Evolutionary conservation across 2,797 vertebrate genomes (phyloP), one percentile per base, ranked within the genome.

Genomic region (Hydrophis major): DNA sequence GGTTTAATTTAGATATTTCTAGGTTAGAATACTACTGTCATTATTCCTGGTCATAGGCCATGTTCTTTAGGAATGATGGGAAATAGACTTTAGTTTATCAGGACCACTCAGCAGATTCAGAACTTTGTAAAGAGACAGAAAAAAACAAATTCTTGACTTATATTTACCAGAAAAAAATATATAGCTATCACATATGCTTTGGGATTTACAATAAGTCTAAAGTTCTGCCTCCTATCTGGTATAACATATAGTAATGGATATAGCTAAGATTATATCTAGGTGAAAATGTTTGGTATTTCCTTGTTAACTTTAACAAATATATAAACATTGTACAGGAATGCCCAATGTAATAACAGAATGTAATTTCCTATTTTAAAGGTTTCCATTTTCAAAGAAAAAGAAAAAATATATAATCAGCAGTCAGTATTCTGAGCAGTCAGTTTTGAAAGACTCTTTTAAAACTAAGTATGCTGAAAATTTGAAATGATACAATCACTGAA

Each of bases 401-500:
- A 13, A 89, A 27, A 47, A 50, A 4, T 37, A 18, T 1, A 22
- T 11, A 69, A 63, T 61, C 59, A 14, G 32, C 32, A 32, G 32
- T 32, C 32, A 32, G 32, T 27, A 50, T 89, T 50, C 25, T 63
- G 6, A 7, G 42, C 27, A 89, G 4, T 16, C 28, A 89, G 16
- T 86, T 86, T 53, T 47, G 4, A 27, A 61, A 42, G 3, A 94
- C n/a, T 42, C 27, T 12, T 86, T n/a, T 14, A 55, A 86, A 14
- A 89, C 86, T 93, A 92, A 89, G 94, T 90, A 91, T 56, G 20
- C 61, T 93, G 94, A 63, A 59, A 60, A 37, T 57, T 63, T 13
- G 59, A 91, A 8, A 93, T 8, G 90, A 78, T 83, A 18, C 61
- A 92, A 87, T 95, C 93, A 1, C 69, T 91, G 56, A 14, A 4